Conservation (phyloP, 2,888 invertebrate genomes). For the Cheilosia variabilis region DNA sequence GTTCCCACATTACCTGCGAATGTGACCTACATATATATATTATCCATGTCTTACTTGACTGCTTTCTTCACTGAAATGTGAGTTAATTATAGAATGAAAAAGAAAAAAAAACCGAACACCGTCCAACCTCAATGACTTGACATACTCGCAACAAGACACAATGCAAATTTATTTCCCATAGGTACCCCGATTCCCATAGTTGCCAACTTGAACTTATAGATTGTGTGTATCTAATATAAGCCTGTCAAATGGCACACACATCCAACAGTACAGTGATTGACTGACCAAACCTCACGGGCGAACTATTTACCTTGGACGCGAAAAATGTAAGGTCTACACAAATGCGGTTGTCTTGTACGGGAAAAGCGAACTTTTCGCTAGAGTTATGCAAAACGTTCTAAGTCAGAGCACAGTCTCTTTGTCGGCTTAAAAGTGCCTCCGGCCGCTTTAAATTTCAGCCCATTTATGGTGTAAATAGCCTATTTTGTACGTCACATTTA, state of each 20-base stretch:
- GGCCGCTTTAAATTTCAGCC: too few species aligned
- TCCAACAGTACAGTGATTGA: slow-evolving; percentile 34
- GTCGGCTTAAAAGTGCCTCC: too few species aligned
- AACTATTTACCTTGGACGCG: slow-evolving; percentile 51
- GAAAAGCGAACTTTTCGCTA: too few species aligned
- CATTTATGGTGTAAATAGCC: too few species aligned
- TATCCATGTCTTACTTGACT: slow-evolving; percentile 22
- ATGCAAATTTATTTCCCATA: slow-evolving; percentile 10
- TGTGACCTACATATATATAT: slow-evolving; percentile 2
- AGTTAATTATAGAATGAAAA: slow-evolving; percentile 4
- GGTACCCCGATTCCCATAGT: slow-evolving; percentile 18
- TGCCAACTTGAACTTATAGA: slow-evolving; percentile 22
- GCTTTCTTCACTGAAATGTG: slow-evolving; percentile 4
- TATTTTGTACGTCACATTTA: too few species aligned
- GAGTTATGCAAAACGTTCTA: too few species aligned
- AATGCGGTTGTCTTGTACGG: slow-evolving; percentile 16
- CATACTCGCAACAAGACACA: background rate
- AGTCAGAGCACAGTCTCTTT: too few species aligned
- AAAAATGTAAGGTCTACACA: background rate
- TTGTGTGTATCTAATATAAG: slow-evolving; percentile 21
- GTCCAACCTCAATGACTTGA: slow-evolving; percentile 40
- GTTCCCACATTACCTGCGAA: slow-evolving; percentile 11
- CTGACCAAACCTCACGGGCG: slow-evolving; percentile 36
- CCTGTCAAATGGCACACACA: slow-evolving; percentile 19
- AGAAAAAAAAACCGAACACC: background rate